Evolutionary conservation across 2,797 vertebrate genomes (phyloP).

Genomic region (Sphenopsis melanotis): DNA sequence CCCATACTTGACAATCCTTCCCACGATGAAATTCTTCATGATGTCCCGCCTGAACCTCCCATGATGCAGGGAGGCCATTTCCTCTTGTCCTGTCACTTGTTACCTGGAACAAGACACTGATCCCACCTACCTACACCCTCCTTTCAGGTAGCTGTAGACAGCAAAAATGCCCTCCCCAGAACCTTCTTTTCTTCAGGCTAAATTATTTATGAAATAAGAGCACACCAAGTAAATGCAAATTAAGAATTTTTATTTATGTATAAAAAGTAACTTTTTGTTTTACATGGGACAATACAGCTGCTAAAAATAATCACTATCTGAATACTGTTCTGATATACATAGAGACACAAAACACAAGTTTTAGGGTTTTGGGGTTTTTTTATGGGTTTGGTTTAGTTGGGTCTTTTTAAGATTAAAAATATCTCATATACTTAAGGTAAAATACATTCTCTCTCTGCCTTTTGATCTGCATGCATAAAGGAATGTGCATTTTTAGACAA

Average conservation of each 20-base stretch:
- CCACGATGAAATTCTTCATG: fast-evolving
- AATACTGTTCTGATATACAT: background rate
- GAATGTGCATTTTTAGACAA: background rate
- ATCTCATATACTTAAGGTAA: background rate
- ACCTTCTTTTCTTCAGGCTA: background rate
- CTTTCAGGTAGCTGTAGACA: background rate
- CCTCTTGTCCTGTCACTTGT: background rate
- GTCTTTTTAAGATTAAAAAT: background rate
- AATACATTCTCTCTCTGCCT: background rate
- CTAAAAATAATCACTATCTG: background rate
- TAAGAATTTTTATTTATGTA: background rate
- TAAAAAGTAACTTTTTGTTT: background rate
- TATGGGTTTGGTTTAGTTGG: background rate
- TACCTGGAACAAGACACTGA: background rate
- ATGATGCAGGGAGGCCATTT: background rate
- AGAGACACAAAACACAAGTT: background rate
- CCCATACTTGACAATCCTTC: background rate
- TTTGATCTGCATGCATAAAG: background rate
- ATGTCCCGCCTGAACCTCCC: background rate
- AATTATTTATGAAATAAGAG: background rate
- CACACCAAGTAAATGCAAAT: background rate
- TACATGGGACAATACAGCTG: background rate
- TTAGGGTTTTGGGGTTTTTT: background rate
- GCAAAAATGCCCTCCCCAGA: fast-evolving
- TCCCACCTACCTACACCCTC: background rate